These are phyloP conservation scores for Cataglyphis albicans DNA, from an alignment of 2,888 invertebrate genomes.

Conservation along the genomic window DNA sequence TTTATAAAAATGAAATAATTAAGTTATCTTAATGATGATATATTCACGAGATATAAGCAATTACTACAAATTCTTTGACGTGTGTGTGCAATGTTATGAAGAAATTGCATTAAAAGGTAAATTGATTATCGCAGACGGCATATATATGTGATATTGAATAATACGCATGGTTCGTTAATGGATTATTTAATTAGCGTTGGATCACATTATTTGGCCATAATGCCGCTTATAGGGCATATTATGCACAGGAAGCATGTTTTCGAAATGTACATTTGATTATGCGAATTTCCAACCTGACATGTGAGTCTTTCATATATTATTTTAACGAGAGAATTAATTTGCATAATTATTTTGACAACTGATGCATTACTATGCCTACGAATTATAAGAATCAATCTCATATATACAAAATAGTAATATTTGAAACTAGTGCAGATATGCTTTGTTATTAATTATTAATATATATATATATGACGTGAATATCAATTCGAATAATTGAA, in stretches of 20 bases:
- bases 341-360: neutral
- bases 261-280: conserved; percentile 47
- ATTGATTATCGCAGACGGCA: conserved; percentile 4
- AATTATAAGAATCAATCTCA: neutral
- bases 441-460: neutral
- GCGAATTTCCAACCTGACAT: conserved; percentile 25
- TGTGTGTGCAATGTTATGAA: neutral
- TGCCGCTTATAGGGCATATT: conserved; percentile 10
- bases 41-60: neutral
- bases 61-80: neutral
- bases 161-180: conserved; percentile 28
- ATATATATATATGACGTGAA: neutral
- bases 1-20: neutral
- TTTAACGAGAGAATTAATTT: conserved; percentile 40
- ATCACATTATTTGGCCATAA: conserved; percentile 40
- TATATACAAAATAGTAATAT: neutral
- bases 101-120: conserved; percentile 4
- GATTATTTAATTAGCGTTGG: conserved; percentile 47
- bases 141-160: conserved; percentile 20
- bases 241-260: conserved; percentile 24
- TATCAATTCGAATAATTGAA: conserved; percentile 14
- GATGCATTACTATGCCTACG: neutral
- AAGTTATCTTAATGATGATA: neutral
- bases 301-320: conserved; percentile 7
- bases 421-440: neutral